A percentile compares a stretch with the other conserved stretches of the same genome.
These are phyloP conservation scores for Channa argus DNA, from an alignment of 2,113 vertebrate species.

Conservation along the genomic window DNA sequence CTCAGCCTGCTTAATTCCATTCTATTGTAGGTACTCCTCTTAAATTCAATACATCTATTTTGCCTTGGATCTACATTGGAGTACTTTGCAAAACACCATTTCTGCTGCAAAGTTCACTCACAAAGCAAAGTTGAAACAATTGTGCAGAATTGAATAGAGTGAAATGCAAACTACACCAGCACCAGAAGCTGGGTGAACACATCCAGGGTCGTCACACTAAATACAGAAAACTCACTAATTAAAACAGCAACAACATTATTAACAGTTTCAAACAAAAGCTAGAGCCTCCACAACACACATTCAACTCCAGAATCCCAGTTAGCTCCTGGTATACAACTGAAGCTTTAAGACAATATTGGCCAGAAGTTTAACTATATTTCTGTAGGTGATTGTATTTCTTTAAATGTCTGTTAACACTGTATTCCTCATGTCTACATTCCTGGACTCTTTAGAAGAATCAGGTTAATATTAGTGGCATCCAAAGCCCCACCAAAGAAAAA, in stretches of 20 bases:
- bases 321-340: not conserved
- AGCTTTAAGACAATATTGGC: not conserved
- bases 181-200: not conserved
- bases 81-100: constrained; percentile 21
- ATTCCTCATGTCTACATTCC: too few species aligned
- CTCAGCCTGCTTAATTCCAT: constrained; percentile 12
- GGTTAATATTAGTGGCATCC: too few species aligned
- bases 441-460: too few species aligned
- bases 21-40: constrained; percentile 26
- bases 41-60: constrained; percentile 33
- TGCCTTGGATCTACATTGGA: constrained; percentile 9
- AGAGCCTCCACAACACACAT: not conserved
- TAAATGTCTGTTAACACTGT: too few species aligned
- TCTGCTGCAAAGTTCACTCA: constrained; percentile 11
- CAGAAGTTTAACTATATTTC: not conserved
- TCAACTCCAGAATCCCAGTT: constrained; percentile 8
- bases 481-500: too few species aligned
- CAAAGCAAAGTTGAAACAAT: constrained; percentile 13
- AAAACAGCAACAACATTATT: too few species aligned
- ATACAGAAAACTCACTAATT: not conserved
- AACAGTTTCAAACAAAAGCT: not conserved
- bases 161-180: constrained; percentile 1
- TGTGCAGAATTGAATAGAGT: not conserved
- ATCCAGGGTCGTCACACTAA: constrained; percentile 5
- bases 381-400: too few species aligned